phyloP scores from a whole-genome alignment of 1,140 invertebrate species.

The Cataglyphis hispanica region DNA sequence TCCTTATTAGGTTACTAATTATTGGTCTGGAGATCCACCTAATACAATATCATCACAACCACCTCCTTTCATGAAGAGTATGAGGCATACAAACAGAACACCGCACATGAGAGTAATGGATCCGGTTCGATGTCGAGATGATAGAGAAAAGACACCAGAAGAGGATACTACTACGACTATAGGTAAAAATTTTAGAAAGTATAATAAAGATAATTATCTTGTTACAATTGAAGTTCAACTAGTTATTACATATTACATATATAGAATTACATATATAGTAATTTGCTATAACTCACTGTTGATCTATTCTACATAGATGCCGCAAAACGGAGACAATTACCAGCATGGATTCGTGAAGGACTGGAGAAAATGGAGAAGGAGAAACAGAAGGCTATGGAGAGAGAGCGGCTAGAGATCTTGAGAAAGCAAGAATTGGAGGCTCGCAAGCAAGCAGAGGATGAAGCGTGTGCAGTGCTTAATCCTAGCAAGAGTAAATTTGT shows the following conservation, averaged over 20 bases:
- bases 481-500: conserved; percentile 94
- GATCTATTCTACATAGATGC: conserved; percentile 89
- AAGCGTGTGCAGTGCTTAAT: conserved; percentile 87
- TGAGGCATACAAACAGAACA: conserved; percentile 78
- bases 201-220: neutral
- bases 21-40: conserved; percentile 84
- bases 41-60: conserved; percentile 76
- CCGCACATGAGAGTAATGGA: conserved; percentile 79
- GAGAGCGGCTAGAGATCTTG: conserved; percentile 90
- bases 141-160: conserved; percentile 84
- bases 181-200: conserved; percentile 75
- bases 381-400: conserved; percentile 95
- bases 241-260: no score
- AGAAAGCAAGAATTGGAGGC: conserved; percentile 88
- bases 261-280: conserved; percentile 3
- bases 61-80: conserved; percentile 82
- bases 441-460: conserved; percentile 89
- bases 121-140: conserved; percentile 80
- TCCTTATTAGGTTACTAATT: conserved; percentile 77
- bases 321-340: conserved; percentile 95
- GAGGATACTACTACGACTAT: conserved; percentile 84
- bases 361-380: conserved; percentile 99
- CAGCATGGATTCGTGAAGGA: conserved; percentile 98
- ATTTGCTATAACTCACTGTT: neutral
- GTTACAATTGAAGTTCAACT: neutral